These are phyloP conservation scores for Cyclophora punctaria DNA, from an alignment of 2,888 invertebrate genomes.

Conservation along the genomic window DNA sequence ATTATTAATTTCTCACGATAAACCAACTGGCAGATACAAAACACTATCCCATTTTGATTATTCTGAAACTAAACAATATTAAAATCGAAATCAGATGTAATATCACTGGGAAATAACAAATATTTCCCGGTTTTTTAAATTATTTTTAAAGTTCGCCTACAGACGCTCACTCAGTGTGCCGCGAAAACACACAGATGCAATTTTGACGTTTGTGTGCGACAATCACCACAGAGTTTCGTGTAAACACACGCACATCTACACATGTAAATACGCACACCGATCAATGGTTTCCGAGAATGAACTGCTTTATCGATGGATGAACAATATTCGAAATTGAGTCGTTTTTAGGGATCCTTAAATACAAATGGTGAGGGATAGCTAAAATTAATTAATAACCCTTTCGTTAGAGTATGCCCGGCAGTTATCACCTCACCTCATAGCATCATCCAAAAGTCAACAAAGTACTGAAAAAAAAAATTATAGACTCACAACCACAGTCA, in stretches of 20 bases:
- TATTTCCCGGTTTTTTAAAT: constrained; percentile 5
- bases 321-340: background rate
- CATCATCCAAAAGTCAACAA: no score
- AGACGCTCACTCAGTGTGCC: constrained; percentile 42
- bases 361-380: no score
- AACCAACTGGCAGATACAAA: constrained; percentile 20
- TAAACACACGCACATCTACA: constrained; percentile 17
- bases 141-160: constrained; percentile 39
- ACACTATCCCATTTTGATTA: constrained; percentile 14
- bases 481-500: no score
- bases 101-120: constrained; percentile 5
- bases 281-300: constrained; percentile 28
- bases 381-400: no score
- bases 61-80: constrained; percentile 18
- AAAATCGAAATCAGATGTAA: constrained; percentile 26
- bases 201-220: constrained; percentile 26
- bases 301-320: constrained; percentile 25
- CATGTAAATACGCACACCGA: constrained; percentile 15
- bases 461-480: no score
- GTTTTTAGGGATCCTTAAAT: background rate
- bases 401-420: no score
- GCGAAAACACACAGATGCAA: constrained; percentile 49
- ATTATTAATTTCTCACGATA: constrained; percentile 40
- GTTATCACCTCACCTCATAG: no score
- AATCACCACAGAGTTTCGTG: constrained; percentile 11